Base-by-base conservation (phyloP, 2,888 invertebrate genomes). In the Pristionchus fissidentatus region DNA sequence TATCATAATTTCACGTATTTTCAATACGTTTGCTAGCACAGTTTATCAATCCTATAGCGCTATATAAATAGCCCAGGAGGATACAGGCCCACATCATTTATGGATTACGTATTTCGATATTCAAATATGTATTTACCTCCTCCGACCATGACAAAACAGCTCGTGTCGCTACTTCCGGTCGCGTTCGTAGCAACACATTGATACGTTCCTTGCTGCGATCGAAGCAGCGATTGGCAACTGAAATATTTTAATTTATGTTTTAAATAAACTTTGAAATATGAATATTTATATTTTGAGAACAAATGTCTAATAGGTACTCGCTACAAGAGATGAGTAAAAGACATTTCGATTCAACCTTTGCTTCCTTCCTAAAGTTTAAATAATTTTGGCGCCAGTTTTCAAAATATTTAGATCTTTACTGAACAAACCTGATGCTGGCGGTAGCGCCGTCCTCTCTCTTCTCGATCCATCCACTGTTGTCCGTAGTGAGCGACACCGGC, bases 111-210 rank as follows among this genome's bases (percentile, higher is more conserved):
- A 15, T 43, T 73, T 41, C 7, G 1, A 46, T 46, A 52, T 55
- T 57, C 5, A 22, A 22, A 57, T 1, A 38, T 22, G n/a, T n/a
- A n/a, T n/a, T n/a, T n/a, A 29, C 26, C 75, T 83, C 85, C 85
- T 60, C 89, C 90, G 57, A 91, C 88, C 52, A 90, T 84, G 43
- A 92, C 85, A 82, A 89, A 90, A 73, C 90, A 90, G 62, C 86
- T 84, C 10, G 90, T 86, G 26, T 85, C 85, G 2, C 88, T 87
- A 41, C 87, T 84, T 29, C 92, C 92, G 32, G 86, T 84, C 55
- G 87, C 80, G 66, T 92, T 91, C 19, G 86, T 87, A 15, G 90
- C 91, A 15, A 87, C 84, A 60, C 90, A 90, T 73, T 88, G 66
- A 29, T 82, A 82, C 2, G 82, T 82, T 46, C 82, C 82, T 29